Conservation (phyloP, 2,888 invertebrate genomes). For the Amorpha juglandis region DNA sequence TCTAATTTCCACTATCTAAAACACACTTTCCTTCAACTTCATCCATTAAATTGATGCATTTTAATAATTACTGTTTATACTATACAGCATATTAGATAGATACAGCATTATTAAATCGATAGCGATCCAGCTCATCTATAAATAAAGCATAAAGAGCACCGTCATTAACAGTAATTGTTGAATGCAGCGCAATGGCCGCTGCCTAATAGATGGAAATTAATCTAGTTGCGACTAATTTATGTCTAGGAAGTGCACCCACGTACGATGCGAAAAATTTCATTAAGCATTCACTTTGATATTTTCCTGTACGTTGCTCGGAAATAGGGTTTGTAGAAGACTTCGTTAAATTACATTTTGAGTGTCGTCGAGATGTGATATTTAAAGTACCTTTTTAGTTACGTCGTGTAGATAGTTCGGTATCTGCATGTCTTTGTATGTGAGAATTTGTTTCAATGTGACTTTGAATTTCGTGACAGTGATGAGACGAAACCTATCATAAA, state of each 20-base stretch:
- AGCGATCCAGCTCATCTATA: slow-evolving; percentile 37
- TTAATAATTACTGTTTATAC: not conserved
- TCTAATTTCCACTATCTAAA: not conserved
- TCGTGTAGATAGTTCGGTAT: too few relatives aligned
- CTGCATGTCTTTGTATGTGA: too few relatives aligned
- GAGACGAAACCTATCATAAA: too few relatives aligned
- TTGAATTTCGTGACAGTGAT: too few relatives aligned
- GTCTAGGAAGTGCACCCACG: slow-evolving; percentile 39
- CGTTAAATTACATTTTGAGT: not conserved
- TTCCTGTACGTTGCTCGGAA: not conserved
- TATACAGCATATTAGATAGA: not conserved
- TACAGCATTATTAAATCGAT: not conserved
- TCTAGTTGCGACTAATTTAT: slow-evolving; percentile 40
- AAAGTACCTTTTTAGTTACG: too few relatives aligned
- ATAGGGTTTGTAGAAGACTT: not conserved
- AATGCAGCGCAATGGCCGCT: slow-evolving; percentile 39
- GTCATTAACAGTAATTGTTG: slow-evolving; percentile 41
- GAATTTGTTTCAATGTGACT: too few relatives aligned
- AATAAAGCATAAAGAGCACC: slow-evolving; percentile 42
- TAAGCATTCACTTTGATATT: slow-evolving; percentile 1
- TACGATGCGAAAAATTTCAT: slow-evolving; percentile 22
- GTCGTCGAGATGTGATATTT: too few relatives aligned
- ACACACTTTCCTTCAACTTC: not conserved
- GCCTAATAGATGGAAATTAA: slow-evolving; percentile 47
- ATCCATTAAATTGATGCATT: not conserved